Evolutionary conservation across 1,140 invertebrate species (phyloP).

Genomic region (Drosophila prosaltans): DNA sequence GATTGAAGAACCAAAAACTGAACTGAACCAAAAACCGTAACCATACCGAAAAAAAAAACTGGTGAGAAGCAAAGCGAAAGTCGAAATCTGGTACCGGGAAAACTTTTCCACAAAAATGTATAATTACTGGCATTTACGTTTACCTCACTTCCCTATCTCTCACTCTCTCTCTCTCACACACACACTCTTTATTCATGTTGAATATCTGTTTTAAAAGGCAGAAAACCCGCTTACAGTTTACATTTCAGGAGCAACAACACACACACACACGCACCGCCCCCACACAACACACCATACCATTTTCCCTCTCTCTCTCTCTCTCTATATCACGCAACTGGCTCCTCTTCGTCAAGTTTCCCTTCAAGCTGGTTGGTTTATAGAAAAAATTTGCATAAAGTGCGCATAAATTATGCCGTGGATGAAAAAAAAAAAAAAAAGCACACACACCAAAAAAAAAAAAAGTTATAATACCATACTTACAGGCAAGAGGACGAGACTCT

Average conservation of each 20-base stretch:
- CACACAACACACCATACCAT: slow-evolving; percentile 8
- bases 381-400: slow-evolving; percentile 66
- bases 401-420: slow-evolving; percentile 58
- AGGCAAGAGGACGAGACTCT: slow-evolving; percentile 29
- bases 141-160: slow-evolving; percentile 2
- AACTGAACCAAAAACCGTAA: slow-evolving; percentile 12
- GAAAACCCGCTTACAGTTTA: slow-evolving; percentile 57
- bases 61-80: slow-evolving; percentile 14
- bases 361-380: slow-evolving; percentile 39
- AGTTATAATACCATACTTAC: slow-evolving; percentile 67
- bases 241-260: slow-evolving; percentile 42
- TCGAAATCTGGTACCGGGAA: slow-evolving; percentile 41
- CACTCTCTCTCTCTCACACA: neutral
- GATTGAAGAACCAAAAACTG: slow-evolving; percentile 32
- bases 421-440: neutral
- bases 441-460: slow-evolving; percentile 20
- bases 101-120: slow-evolving; percentile 56
- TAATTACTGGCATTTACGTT: slow-evolving; percentile 58
- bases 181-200: slow-evolving; percentile 22
- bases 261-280: slow-evolving; percentile 5
- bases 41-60: neutral
- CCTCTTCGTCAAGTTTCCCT: neutral
- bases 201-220: slow-evolving; percentile 57
- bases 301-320: slow-evolving; percentile 16
- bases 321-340: neutral